Percentiles rank a stretch among this genome's conserved stretches.
These are phyloP conservation scores for Thysanoteuthis rhombus DNA, from an alignment of 2,888 invertebrate species.

Conservation along the genomic window DNA sequence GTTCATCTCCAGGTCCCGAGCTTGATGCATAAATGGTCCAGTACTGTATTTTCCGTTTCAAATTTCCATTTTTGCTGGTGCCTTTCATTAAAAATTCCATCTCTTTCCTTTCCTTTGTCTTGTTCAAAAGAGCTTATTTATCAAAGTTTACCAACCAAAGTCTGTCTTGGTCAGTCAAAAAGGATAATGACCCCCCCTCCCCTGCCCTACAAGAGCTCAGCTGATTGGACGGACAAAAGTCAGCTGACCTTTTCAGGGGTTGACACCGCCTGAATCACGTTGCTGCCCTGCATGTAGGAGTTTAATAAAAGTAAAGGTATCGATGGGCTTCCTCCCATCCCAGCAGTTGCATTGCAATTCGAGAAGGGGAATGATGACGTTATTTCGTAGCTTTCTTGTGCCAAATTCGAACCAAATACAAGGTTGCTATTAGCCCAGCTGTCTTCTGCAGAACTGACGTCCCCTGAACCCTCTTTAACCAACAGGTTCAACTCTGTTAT, in stretches of 20 bases:
- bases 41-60: too few relatives aligned
- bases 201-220: neutral
- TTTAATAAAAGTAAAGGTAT: neutral
- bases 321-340: neutral
- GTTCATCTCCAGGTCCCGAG: too few relatives aligned
- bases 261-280: neutral
- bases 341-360: neutral
- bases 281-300: neutral
- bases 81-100: neutral
- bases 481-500: slow-evolving; percentile 42
- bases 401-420: slow-evolving; percentile 50
- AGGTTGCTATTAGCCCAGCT: slow-evolving; percentile 53
- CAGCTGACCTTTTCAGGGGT: neutral
- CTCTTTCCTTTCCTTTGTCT: neutral
- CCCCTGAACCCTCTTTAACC: slow-evolving; percentile 33
- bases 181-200: neutral
- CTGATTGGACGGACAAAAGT: neutral
- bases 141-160: neutral
- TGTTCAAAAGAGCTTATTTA: neutral
- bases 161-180: neutral
- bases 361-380: slow-evolving; percentile 59
- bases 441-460: neutral
- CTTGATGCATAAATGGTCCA: too few relatives aligned
- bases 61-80: too few relatives aligned
- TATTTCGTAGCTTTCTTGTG: slow-evolving; percentile 38